Percentiles rank a stretch among this genome's conserved stretches.
Evolutionary conservation across 2,888 invertebrate genomes (phyloP).

Genomic region (Drosophila emarginata): DNA sequence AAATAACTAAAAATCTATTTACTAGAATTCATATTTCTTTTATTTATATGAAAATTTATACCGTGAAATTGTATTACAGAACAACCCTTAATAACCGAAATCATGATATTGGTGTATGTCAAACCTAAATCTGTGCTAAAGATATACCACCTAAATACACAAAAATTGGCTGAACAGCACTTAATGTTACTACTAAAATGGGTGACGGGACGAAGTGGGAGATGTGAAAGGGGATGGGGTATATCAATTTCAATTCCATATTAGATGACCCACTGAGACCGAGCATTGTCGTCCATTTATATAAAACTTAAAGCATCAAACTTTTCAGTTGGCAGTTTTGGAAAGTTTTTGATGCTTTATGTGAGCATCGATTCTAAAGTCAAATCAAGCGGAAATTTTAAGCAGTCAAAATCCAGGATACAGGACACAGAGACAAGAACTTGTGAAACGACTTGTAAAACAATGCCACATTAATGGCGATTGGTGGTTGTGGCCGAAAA

Average conservation of each 20-base stretch:
- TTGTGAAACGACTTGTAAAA: slow-evolving; percentile 59
- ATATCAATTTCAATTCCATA: slow-evolving; percentile 64
- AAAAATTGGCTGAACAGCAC: slow-evolving; percentile 26
- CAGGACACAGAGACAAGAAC: background rate
- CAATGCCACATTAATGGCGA: slow-evolving; percentile 71
- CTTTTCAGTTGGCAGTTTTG: slow-evolving; percentile 31
- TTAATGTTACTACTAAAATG: slow-evolving; percentile 21
- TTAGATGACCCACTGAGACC: slow-evolving; percentile 56
- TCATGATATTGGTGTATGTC: background rate
- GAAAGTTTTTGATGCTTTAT: slow-evolving; percentile 62
- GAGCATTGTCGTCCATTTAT: slow-evolving; percentile 31
- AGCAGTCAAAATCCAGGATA: slow-evolving; percentile 23
- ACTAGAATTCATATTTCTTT: background rate
- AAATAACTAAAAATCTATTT: too few relatives aligned
- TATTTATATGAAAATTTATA: background rate
- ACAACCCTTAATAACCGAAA: background rate
- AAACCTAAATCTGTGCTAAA: background rate
- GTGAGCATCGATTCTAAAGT: slow-evolving; percentile 42
- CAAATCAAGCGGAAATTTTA: slow-evolving; percentile 67
- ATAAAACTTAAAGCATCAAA: slow-evolving; percentile 64
- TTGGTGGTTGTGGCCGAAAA: slow-evolving; percentile 31
- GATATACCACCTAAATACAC: slow-evolving; percentile 1
- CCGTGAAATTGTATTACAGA: background rate
- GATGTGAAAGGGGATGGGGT: slow-evolving; percentile 17
- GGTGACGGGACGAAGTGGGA: background rate